Evolutionary conservation across 1,140 invertebrate genomes (phyloP).

Genomic region (Oncopodura yosiiana): DNA sequence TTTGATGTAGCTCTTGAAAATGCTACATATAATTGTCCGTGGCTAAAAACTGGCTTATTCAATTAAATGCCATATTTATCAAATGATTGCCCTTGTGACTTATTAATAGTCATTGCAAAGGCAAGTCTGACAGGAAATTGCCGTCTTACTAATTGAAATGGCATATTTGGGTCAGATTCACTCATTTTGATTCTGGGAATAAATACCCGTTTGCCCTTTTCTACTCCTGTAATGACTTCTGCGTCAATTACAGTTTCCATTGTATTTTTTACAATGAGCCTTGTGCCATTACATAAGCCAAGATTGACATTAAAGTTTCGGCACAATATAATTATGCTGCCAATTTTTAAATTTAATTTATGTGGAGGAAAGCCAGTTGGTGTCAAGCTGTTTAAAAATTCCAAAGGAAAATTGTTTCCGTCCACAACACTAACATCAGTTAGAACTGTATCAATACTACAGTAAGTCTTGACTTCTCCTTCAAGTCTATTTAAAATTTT

Average conservation of each 20-base stretch:
- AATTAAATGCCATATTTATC: background rate
- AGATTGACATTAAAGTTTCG: constrained; percentile 37
- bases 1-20: no score
- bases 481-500: constrained; percentile 1
- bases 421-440: constrained; percentile 23
- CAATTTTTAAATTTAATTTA: constrained; percentile 38
- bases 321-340: constrained; percentile 39
- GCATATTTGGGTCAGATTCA: background rate
- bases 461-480: constrained; percentile 12
- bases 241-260: background rate
- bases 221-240: background rate
- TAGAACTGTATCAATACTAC: background rate
- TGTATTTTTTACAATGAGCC: constrained; percentile 32
- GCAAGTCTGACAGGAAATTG: constrained; percentile 41
- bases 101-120: constrained; percentile 43
- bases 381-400: constrained; percentile 39
- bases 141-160: constrained; percentile 31
- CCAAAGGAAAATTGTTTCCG: constrained; percentile 35
- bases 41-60: background rate
- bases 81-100: constrained; percentile 1
- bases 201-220: background rate
- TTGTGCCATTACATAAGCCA: constrained; percentile 40
- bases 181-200: constrained; percentile 3
- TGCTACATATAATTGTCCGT: background rate
- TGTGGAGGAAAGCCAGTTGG: constrained; percentile 39